Evolutionary conservation across 2,797 vertebrate species (phyloP).

Genomic region (Loris lydekkerianus): DNA sequence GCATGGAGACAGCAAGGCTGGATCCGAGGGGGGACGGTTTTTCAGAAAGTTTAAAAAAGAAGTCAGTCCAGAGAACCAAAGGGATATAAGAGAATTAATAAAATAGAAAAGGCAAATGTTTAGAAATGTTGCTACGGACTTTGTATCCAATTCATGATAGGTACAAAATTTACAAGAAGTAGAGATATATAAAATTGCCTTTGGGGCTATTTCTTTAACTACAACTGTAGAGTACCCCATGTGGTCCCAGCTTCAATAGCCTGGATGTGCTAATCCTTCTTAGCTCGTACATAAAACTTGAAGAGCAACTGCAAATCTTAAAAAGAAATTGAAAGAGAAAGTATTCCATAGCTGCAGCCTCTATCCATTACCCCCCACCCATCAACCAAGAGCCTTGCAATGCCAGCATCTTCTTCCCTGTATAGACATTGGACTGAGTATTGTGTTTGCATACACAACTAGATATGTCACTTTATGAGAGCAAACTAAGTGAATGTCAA

Average conservation of each 20-base stretch:
- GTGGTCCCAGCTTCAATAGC: background rate
- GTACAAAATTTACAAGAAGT: background rate
- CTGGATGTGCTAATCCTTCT: background rate
- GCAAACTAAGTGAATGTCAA: conserved; percentile 9
- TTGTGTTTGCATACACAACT: background rate
- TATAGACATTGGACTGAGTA: background rate
- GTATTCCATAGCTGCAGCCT: background rate
- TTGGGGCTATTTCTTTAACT: conserved; percentile 30
- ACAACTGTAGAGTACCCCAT: background rate
- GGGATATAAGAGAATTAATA: background rate
- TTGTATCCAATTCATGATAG: background rate
- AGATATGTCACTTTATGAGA: background rate
- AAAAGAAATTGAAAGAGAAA: conserved; percentile 53
- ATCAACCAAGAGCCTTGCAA: background rate
- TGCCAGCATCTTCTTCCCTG: background rate
- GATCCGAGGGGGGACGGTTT: background rate
- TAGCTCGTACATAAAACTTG: background rate
- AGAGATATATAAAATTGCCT: conserved; percentile 2
- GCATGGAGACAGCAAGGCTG: background rate
- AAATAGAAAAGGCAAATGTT: conserved; percentile 12
- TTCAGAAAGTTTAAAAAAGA: conserved; percentile 51
- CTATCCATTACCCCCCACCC: background rate
- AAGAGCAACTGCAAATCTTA: background rate
- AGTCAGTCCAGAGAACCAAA: background rate
- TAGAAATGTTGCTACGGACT: background rate